Evolutionary conservation across 2,888 invertebrate species (phyloP).

Genomic region (Acrobasis consociella): DNA sequence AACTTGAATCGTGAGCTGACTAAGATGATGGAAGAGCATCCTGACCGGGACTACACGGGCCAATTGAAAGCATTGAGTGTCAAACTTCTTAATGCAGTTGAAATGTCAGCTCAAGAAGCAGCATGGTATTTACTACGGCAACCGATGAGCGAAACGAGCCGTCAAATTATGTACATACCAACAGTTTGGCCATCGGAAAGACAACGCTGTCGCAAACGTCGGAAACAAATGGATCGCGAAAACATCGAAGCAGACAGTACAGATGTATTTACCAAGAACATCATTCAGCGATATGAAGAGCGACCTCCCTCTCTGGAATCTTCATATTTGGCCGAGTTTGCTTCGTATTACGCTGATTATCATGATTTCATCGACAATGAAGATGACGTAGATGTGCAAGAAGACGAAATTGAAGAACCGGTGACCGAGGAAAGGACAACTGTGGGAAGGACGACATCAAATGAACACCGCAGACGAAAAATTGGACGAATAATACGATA

Average conservation of each 20-base stretch:
- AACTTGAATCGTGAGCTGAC: constrained; percentile 35
- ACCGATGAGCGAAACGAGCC: constrained; percentile 54
- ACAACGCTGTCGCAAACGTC: constrained; percentile 40
- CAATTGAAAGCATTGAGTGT: too few relatives aligned
- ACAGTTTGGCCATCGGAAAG: constrained; percentile 58
- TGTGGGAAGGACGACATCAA: constrained; percentile 25
- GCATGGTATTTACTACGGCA: constrained; percentile 64
- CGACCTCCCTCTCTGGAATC: constrained; percentile 38
- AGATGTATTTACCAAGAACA: constrained; percentile 44
- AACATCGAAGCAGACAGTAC: constrained; percentile 38
- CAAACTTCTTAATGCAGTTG: constrained; percentile 50
- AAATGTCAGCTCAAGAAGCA: constrained; percentile 61
- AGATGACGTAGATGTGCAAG: constrained; percentile 22
- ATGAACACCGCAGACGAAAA: constrained; percentile 27
- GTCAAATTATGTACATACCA: constrained; percentile 47
- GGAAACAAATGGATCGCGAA: constrained; percentile 37
- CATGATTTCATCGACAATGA: not conserved
- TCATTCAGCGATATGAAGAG: constrained; percentile 43
- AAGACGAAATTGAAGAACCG: too few relatives aligned
- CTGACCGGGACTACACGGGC: constrained; percentile 35
- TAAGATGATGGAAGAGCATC: constrained; percentile 37
- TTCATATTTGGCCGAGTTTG: constrained; percentile 34
- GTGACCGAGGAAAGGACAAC: constrained; percentile 34
- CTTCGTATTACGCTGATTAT: not conserved
- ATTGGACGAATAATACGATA: constrained; percentile 41